A percentile compares a stretch with the other conserved stretches of the same genome.
These are phyloP conservation scores for Xiphydria camelus DNA, from an alignment of 2,888 invertebrate genomes.

Conservation along the genomic window DNA sequence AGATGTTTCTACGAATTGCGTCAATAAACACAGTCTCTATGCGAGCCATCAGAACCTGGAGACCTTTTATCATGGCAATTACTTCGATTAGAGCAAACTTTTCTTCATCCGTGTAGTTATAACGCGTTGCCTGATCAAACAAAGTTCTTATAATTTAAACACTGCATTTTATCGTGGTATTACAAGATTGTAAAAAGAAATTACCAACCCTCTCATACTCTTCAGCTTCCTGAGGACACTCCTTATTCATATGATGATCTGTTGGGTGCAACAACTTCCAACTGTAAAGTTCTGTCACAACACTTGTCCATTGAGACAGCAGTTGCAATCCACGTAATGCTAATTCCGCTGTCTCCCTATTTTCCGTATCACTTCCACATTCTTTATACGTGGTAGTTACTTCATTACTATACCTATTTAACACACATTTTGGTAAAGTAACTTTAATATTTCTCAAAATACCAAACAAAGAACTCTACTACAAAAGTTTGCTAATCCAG, in stretches of 20 bases:
- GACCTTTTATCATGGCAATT: conserved; percentile 98
- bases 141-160: conserved; percentile 13
- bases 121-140: conserved; percentile 79
- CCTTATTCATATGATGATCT: conserved; percentile 92
- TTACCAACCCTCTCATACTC: conserved; percentile 87
- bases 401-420: conserved; percentile 58
- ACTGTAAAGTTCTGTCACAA: conserved; percentile 94
- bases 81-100: conserved; percentile 98
- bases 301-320: conserved; percentile 94
- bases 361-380: conserved; percentile 88
- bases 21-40: conserved; percentile 97
- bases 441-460: too few relatives aligned
- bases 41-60: conserved; percentile 93
- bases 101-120: conserved; percentile 96
- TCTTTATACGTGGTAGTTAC: conserved; percentile 93
- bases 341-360: conserved; percentile 86
- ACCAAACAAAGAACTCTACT: too few relatives aligned
- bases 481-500: too few relatives aligned
- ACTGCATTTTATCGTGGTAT: not conserved
- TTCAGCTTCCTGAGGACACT: conserved; percentile 95
- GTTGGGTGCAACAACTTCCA: conserved; percentile 99
- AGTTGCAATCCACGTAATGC: conserved; percentile 91
- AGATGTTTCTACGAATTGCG: conserved; percentile 88
- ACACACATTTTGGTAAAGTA: too few relatives aligned
- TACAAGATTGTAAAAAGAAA: conserved; percentile 10